phyloP scores from a whole-genome alignment of 2,888 invertebrate species.

The Hofmannophila pseudospretella region DNA sequence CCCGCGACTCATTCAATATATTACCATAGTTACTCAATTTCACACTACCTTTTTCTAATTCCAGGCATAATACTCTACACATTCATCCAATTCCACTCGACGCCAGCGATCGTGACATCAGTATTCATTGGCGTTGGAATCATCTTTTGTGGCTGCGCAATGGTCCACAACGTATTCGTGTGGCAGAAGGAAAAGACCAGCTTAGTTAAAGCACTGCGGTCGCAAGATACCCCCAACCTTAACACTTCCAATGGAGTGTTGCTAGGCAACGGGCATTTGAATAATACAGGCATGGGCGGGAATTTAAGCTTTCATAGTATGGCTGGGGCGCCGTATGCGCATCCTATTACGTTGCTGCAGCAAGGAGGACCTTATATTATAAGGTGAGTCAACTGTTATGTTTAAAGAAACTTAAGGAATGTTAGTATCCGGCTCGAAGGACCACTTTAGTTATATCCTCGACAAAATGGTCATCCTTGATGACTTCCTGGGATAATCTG shows the following conservation, averaged over 20 bases:
- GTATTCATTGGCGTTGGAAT: conserved; percentile 93
- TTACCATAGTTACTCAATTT: too few relatives aligned
- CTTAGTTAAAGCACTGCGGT: conserved; percentile 81
- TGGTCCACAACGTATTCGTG: conserved; percentile 96
- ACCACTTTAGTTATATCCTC: too few relatives aligned
- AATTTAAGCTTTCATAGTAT: conserved; percentile 66
- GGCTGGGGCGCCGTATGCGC: conserved; percentile 53
- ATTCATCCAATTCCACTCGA: conserved; percentile 94
- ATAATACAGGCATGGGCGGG: conserved; percentile 51
- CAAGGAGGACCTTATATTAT: conserved; percentile 79
- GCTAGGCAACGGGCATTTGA: conserved; percentile 60
- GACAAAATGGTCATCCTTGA: too few relatives aligned
- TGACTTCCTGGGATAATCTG: too few relatives aligned
- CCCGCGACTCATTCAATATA: too few relatives aligned
- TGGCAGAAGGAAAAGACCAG: conserved; percentile 96
- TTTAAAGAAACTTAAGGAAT: background rate
- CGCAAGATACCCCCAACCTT: conserved; percentile 40
- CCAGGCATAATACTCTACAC: conserved; percentile 94
- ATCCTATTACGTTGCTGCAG: conserved; percentile 67
- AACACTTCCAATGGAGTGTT: conserved; percentile 59
- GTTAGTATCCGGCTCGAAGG: background rate
- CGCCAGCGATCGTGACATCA: conserved; percentile 93
- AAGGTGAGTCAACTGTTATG: conserved; percentile 46
- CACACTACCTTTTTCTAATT: conserved; percentile 28
- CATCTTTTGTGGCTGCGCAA: conserved; percentile 93